Conservation (phyloP, 2,113 vertebrate species). For the Ondatra zibethicus region DNA sequence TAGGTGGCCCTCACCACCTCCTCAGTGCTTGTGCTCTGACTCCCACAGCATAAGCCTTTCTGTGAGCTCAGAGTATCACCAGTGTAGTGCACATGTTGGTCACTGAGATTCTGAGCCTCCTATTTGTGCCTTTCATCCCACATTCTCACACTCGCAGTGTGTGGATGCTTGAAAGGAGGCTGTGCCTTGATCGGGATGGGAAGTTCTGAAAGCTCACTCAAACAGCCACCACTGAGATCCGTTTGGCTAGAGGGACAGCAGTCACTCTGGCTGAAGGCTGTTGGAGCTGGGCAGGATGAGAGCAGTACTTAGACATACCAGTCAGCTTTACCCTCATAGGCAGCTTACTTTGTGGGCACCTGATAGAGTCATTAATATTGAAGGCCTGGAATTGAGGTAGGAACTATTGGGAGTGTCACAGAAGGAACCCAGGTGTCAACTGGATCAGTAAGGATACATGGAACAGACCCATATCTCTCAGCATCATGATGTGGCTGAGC, state of each 20-base stretch:
- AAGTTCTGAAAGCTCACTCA: not conserved
- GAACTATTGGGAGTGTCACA: not conserved
- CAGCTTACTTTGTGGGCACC: not conserved
- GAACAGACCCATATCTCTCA: not conserved
- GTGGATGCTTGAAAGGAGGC: not conserved
- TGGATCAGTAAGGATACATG: not conserved
- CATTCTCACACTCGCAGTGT: not conserved
- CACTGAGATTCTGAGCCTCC: not conserved
- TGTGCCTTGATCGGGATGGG: not conserved
- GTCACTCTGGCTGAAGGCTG: not conserved
- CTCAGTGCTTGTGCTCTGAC: not conserved
- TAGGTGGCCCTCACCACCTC: not conserved
- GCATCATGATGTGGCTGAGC: not conserved
- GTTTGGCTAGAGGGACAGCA: not conserved
- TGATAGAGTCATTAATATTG: not conserved
- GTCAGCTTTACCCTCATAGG: not conserved
- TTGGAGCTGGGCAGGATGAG: not conserved
- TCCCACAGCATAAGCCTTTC: not conserved
- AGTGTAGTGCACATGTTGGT: not conserved
- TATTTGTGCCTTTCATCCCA: not conserved
- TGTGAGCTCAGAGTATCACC: not conserved
- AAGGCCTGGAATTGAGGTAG: not conserved
- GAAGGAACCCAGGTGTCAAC: not conserved
- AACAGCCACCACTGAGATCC: not conserved
- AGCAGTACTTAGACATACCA: not conserved